Base-by-base conservation (phyloP, 2,797 vertebrate species). In the Phataginus tricuspis region DNA sequence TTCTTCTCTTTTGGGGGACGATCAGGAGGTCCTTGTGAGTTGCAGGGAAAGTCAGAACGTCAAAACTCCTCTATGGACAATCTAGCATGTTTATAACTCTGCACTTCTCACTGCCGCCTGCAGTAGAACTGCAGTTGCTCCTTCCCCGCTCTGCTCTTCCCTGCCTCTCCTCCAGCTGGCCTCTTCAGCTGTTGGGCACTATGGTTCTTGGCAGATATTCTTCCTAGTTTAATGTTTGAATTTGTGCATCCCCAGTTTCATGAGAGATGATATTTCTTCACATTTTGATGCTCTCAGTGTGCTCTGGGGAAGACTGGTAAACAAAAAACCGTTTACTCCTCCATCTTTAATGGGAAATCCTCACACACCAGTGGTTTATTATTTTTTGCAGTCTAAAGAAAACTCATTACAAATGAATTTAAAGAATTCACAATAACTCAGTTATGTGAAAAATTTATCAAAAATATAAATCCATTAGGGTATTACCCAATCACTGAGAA, bases 341-440 rank as follows among this genome's bases (percentile, higher is more conserved):
- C 15, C 83, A 75, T 11, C 12, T 94, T 59, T 87, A 93, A 71
- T 75, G 95, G 53, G 66, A 90, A 94, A 89, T 72, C 10, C 21
- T 31, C 21, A 49, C 21, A 49, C 10, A 21, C 2, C 21, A 63
- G 21, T 79, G 51, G 34, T 83, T 74, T 83, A 59, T 37, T 83
- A 18, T 84, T 78, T 89, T 25, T 64, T 45, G 0, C 10, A 92
- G 16, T 87, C 7, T 69, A 77, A 96, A 91, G 5, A 79, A 75
- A 57, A 59, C 10, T 90, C 25, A 96, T 69, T 66, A 71, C n/a
- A 87, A 89, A 49, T 53, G 27, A 91, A 74, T 94, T 88, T 80
- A 75, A 66, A 77, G 66, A 27, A 72, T 75, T 87, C 45, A 6
- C 14, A 42, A 12, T 85, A 53, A 53, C 42, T 91, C 29, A 61